These are phyloP conservation scores for Tyto alba DNA, from an alignment of 2,113 vertebrate genomes.

Conservation along the genomic window DNA sequence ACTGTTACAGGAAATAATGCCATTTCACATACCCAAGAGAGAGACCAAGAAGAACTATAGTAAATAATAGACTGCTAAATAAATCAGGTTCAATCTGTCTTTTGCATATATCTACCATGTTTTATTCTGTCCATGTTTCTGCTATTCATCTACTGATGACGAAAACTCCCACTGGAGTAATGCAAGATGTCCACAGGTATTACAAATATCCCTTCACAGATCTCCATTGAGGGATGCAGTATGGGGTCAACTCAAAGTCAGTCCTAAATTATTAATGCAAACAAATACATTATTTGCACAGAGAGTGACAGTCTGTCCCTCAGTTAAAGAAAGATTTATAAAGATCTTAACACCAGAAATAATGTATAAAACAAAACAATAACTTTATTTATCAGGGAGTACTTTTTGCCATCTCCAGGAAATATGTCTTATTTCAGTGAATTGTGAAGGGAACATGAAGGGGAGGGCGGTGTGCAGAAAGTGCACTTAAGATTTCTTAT, in stretches of 20 bases:
- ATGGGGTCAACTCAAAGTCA: conserved; percentile 71
- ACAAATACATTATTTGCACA: conserved; percentile 64
- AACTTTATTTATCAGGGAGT: neutral
- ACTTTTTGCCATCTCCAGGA: conserved; percentile 20
- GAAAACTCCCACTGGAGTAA: conserved; percentile 65
- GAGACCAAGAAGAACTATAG: neutral
- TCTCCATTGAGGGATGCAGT: conserved; percentile 58
- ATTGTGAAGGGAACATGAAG: neutral
- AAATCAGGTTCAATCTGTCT: conserved; percentile 60
- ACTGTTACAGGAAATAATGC: conserved; percentile 38
- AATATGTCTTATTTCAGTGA: neutral
- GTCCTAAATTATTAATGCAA: conserved; percentile 69
- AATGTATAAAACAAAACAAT: conserved; percentile 58
- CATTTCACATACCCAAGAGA: conserved; percentile 27
- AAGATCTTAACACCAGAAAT: conserved; percentile 50
- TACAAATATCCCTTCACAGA: conserved; percentile 67
- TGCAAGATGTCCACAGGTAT: conserved; percentile 63
- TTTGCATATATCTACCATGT: conserved; percentile 60
- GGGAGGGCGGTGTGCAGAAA: neutral
- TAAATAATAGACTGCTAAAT: conserved; percentile 47
- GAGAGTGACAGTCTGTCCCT: conserved; percentile 33
- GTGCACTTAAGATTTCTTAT: neutral
- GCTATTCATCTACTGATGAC: conserved; percentile 54
- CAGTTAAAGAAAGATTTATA: conserved; percentile 66
- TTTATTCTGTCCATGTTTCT: conserved; percentile 63